Conservation (phyloP, 1,140 invertebrate genomes). For the Drosophila gunungcola region DNA sequence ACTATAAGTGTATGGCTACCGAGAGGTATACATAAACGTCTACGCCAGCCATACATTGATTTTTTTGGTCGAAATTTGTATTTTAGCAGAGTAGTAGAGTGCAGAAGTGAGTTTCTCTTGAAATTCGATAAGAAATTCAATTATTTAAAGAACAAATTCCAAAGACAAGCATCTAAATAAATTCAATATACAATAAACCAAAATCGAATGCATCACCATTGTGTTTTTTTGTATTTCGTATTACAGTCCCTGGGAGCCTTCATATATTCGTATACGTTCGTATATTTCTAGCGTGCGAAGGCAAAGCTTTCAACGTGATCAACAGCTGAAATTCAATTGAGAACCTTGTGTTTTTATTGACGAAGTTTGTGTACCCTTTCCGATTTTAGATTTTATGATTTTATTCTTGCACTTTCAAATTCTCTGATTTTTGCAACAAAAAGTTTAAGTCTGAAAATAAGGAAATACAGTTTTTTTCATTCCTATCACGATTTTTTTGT, state of each 20-base stretch:
- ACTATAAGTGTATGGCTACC: conserved; percentile 1
- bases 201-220: conserved; percentile 20
- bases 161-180: conserved; percentile 42
- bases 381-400: not conserved
- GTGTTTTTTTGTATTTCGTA: conserved; percentile 7
- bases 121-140: conserved; percentile 71
- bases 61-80: conserved; percentile 33
- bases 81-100: conserved; percentile 42
- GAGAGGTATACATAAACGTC: not conserved
- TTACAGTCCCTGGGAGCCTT: conserved; percentile 1
- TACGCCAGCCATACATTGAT: conserved; percentile 5
- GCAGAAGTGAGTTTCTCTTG: conserved; percentile 73
- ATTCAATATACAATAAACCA: conserved; percentile 69
- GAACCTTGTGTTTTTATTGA: not conserved
- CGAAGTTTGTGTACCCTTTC: not conserved
- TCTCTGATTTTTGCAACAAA: too few relatives aligned
- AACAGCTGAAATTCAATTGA: not conserved
- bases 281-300: not conserved
- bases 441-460: too few relatives aligned
- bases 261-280: not conserved
- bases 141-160: conserved; percentile 59
- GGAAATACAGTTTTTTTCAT: too few relatives aligned
- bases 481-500: too few relatives aligned
- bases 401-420: too few relatives aligned
- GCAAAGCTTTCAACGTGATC: not conserved